These are phyloP conservation scores for Epizoanthus illoricatus DNA, from an alignment of 92 coral and sea anemone genomes.

Conservation along the genomic window DNA sequence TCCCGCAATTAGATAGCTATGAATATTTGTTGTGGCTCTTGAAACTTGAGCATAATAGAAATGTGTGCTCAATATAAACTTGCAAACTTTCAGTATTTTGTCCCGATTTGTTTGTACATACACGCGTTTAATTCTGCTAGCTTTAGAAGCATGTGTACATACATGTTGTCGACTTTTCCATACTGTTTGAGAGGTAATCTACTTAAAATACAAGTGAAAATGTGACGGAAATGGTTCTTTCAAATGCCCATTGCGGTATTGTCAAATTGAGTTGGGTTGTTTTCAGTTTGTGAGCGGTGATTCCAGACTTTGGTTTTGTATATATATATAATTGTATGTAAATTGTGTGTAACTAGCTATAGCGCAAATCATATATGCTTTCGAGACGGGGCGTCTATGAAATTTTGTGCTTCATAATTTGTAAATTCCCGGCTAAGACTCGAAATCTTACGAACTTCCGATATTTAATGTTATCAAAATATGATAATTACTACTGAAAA, in stretches of 20 bases:
- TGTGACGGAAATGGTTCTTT: slow-evolving; percentile 22
- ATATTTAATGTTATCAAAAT: slow-evolving; percentile 27
- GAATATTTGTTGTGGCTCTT: slow-evolving; percentile 1
- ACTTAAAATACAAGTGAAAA: not conserved
- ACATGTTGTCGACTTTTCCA: too few relatives aligned
- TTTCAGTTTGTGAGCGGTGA: not conserved
- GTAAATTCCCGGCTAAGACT: not conserved
- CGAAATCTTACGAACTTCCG: slow-evolving; percentile 3
- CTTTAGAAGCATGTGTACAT: not conserved
- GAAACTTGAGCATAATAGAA: slow-evolving; percentile 6
- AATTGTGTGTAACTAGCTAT: too few relatives aligned
- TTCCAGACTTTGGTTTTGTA: slow-evolving; percentile 4
- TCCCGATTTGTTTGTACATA: not conserved
- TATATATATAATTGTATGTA: slow-evolving; percentile 10
- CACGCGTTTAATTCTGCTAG: not conserved
- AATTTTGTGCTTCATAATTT: not conserved
- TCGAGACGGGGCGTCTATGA: not conserved
- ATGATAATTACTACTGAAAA: slow-evolving; percentile 11
- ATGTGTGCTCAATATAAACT: not conserved
- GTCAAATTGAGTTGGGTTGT: not conserved
- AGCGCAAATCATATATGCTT: not conserved
- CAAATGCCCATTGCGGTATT: not conserved
- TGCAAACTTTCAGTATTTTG: not conserved
- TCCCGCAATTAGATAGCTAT: slow-evolving; percentile 21
- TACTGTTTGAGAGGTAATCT: not conserved